phyloP scores from a whole-genome alignment of 1,140 invertebrate species.

The Gryllus bimaculatus region DNA sequence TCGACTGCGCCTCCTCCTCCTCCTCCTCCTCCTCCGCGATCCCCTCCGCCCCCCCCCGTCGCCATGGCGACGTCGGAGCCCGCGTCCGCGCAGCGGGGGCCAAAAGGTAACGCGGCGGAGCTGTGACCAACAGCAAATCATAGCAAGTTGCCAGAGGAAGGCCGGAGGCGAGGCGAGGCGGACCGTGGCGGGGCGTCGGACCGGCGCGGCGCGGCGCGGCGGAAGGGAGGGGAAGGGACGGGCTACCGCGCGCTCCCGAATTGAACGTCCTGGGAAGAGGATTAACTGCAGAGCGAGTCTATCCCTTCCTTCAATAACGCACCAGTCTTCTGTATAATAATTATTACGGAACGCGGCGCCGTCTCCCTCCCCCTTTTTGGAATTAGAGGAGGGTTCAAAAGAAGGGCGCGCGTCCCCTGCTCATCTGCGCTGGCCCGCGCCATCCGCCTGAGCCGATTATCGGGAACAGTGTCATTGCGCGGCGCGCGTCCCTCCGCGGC shows the following conservation, averaged over 20 bases:
- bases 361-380: neutral
- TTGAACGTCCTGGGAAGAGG: neutral
- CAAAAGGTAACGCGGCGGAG: neutral
- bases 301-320: conserved; percentile 1
- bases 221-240: no score
- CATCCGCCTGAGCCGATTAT: neutral
- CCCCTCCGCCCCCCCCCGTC: neutral
- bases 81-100: neutral
- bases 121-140: neutral
- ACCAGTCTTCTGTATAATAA: neutral
- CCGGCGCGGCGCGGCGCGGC: no score
- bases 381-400: neutral
- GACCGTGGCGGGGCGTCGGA: neutral
- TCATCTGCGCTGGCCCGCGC: neutral
- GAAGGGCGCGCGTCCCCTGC: neutral
- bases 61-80: neutral
- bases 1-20: neutral
- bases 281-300: neutral
- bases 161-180: neutral
- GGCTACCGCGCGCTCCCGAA: neutral
- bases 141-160: neutral
- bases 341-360: neutral
- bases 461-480: neutral
- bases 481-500: neutral
- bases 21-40: neutral